A percentile compares a stretch with the other conserved stretches of the same genome.
phyloP scores from a whole-genome alignment of 1,140 invertebrate genomes.

The Andricus grossulariae region DNA sequence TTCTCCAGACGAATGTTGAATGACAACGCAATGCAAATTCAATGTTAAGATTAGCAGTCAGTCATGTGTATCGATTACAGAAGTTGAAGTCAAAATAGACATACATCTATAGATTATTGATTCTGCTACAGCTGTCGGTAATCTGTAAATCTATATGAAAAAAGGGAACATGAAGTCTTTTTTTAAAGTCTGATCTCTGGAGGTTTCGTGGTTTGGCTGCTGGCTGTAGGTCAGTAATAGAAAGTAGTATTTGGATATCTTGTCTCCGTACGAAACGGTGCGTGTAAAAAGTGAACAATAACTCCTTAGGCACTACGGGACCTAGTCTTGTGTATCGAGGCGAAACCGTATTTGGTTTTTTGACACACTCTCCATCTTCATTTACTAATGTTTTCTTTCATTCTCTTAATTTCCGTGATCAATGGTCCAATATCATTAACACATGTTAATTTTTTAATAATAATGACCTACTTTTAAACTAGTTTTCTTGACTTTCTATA shows the following conservation, averaged over 20 bases:
- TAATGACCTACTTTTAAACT: not conserved
- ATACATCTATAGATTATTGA: not conserved
- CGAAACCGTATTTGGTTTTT: not conserved
- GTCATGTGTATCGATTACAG: slow-evolving; percentile 9
- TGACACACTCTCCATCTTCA: not conserved
- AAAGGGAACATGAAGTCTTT: not conserved
- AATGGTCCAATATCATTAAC: not conserved
- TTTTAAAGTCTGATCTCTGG: not conserved
- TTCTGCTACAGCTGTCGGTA: not conserved
- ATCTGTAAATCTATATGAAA: not conserved
- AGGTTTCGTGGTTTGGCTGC: not conserved
- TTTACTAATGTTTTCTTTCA: not conserved
- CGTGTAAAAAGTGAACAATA: slow-evolving; percentile 52
- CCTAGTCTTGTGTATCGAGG: slow-evolving; percentile 1
- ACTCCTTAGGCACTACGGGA: slow-evolving; percentile 36
- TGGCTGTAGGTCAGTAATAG: slow-evolving; percentile 58
- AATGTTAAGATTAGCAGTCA: slow-evolving; percentile 28
- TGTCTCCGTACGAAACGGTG: slow-evolving; percentile 45
- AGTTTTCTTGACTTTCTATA: not conserved
- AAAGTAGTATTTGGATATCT: slow-evolving; percentile 60
- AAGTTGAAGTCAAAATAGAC: not conserved
- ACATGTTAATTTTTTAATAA: not conserved
- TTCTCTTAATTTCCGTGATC: not conserved
- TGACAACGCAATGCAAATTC: slow-evolving; percentile 25
- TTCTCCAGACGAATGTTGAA: slow-evolving; percentile 4